A percentile compares a stretch with the other conserved stretches of the same genome.
phyloP scores from a whole-genome alignment of 1,140 invertebrate genomes.

The Platyscapa corneri region DNA sequence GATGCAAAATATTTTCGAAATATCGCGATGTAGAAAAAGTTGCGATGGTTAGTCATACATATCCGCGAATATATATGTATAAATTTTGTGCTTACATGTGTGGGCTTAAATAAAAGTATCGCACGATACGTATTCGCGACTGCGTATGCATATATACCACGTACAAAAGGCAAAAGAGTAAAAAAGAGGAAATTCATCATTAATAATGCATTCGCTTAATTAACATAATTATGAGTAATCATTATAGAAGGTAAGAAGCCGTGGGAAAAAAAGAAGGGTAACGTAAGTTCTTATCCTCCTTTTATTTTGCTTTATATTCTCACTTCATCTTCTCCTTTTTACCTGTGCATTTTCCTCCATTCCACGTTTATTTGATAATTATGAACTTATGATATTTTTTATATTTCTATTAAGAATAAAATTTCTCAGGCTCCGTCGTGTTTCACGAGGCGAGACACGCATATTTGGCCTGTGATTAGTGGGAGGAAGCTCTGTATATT shows the following conservation, averaged over 20 bases:
- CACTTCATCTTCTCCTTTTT: background rate
- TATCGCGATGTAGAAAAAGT: background rate
- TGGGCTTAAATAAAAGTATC: no score
- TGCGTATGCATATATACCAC: background rate
- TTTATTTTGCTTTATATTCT: constrained; percentile 6
- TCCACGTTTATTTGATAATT: constrained; percentile 46
- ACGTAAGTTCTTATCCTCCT: constrained; percentile 8
- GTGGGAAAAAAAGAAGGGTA: constrained; percentile 23
- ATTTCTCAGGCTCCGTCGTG: background rate
- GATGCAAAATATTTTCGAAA: background rate
- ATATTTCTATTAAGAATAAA: background rate
- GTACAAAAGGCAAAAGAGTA: background rate
- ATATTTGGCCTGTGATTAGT: background rate
- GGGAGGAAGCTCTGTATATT: no score
- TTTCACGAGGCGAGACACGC: background rate
- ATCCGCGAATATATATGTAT: no score
- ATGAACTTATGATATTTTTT: background rate
- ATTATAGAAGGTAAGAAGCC: background rate
- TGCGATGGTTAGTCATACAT: background rate
- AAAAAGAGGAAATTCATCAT: constrained; percentile 2
- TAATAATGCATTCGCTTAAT: constrained; percentile 47
- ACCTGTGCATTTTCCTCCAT: constrained; percentile 21
- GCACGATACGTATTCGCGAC: no score
- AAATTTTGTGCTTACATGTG: no score
- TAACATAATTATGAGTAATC: constrained; percentile 53